Evolutionary conservation across 2,113 vertebrate species (phyloP).

Genomic region (Elephantulus edwardii): DNA sequence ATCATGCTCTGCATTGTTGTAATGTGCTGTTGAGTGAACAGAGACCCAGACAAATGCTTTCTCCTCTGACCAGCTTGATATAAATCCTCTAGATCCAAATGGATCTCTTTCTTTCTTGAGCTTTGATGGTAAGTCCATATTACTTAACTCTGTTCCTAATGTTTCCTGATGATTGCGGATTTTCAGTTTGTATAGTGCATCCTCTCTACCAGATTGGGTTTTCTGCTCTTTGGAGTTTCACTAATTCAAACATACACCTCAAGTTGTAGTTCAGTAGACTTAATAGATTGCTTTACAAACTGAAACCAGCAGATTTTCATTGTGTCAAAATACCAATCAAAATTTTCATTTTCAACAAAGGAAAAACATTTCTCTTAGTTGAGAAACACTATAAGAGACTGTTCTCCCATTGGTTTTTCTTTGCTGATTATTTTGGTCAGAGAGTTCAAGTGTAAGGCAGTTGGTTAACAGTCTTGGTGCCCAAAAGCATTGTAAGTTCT

Average conservation of each 20-base stretch:
- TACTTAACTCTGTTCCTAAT: not conserved
- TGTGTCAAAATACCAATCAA: not conserved
- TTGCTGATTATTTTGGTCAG: not conserved
- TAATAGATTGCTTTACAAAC: not conserved
- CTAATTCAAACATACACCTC: not conserved
- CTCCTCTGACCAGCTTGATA: not conserved
- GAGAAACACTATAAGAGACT: not conserved
- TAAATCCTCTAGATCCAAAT: not conserved
- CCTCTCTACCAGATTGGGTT: not conserved
- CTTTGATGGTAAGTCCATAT: not conserved
- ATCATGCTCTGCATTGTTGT: not conserved
- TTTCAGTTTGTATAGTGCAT: not conserved
- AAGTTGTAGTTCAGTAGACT: not conserved
- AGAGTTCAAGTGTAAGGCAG: not conserved
- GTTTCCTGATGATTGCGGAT: not conserved
- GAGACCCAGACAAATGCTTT: accelerated
- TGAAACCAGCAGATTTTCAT: not conserved
- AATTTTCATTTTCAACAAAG: not conserved
- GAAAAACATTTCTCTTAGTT: not conserved
- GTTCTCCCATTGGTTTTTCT: not conserved
- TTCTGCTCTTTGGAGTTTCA: accelerated
- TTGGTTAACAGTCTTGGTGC: not conserved
- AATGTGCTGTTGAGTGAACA: too few relatives aligned
- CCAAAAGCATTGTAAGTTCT: not conserved
- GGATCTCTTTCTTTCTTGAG: accelerated